These are phyloP conservation scores for Gallinago media DNA, from an alignment of 2,113 vertebrate species.

Conservation along the genomic window DNA sequence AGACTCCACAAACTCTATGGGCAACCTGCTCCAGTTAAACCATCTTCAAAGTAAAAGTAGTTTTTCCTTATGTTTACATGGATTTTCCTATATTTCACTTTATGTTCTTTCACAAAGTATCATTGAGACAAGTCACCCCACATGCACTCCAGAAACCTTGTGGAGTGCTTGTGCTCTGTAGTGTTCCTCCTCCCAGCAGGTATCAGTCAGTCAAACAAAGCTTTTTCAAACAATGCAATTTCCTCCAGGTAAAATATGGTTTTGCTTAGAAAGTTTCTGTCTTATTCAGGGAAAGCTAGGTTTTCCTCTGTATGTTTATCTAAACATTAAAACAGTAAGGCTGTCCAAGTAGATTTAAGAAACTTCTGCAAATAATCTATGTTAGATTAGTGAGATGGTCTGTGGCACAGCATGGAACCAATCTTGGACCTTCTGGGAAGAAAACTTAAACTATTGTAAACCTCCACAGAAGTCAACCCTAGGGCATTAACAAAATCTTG, in stretches of 20 bases:
- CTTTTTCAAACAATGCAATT: background rate
- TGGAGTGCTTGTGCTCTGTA: background rate
- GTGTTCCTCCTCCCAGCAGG: background rate
- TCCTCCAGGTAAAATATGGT: background rate
- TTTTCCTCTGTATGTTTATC: background rate
- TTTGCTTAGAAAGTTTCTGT: background rate
- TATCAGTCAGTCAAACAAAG: background rate
- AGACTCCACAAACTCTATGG: background rate
- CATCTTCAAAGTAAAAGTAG: background rate
- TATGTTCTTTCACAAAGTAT: background rate
- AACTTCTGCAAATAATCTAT: background rate
- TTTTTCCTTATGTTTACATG: background rate
- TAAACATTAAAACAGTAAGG: background rate
- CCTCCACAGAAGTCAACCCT: background rate
- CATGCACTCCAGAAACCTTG: background rate
- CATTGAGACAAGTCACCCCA: background rate
- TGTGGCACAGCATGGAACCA: background rate
- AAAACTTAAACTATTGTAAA: background rate
- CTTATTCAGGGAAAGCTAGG: background rate
- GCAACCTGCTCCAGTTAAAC: background rate
- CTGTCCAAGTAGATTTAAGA: background rate
- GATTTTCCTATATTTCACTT: background rate
- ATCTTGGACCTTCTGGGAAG: background rate
- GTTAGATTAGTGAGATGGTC: background rate
- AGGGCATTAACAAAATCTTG: background rate